Conservation (phyloP, 2,797 vertebrate species). For the Chelmon rostratus region DNA sequence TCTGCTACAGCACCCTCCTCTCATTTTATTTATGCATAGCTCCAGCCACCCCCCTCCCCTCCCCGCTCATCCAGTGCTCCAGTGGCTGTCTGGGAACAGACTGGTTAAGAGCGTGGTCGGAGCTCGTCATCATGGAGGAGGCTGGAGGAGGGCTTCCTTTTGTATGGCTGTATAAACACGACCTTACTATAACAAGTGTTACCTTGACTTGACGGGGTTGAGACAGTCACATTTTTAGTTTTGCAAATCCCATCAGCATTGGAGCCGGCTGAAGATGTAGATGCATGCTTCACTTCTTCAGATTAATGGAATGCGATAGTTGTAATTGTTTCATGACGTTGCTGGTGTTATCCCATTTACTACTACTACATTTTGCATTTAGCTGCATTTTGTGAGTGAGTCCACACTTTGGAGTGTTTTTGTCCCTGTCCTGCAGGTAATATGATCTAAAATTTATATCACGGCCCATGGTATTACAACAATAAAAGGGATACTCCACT, state of each 20-base stretch:
- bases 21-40: slow-evolving; percentile 60
- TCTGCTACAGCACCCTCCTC: slow-evolving; percentile 66
- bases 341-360: too few species aligned
- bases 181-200: neutral
- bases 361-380: too few species aligned
- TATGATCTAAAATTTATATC: too few species aligned
- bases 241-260: neutral
- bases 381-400: too few species aligned
- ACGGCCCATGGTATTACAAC: too few species aligned
- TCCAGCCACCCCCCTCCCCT: slow-evolving; percentile 18
- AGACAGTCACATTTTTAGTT: neutral
- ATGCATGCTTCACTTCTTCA: neutral
- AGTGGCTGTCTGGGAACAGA: slow-evolving; percentile 56
- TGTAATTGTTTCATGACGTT: too few species aligned
- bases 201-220: neutral
- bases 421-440: too few species aligned
- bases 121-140: slow-evolving; percentile 13
- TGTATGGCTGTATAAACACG: slow-evolving; percentile 11
- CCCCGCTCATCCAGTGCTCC: slow-evolving; percentile 11
- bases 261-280: too few species aligned
- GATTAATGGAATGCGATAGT: too few species aligned
- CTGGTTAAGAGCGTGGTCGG: slow-evolving; percentile 42
- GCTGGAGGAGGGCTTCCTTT: slow-evolving; percentile 16
- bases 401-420: too few species aligned
- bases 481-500: too few species aligned